Conservation (phyloP, 2,113 vertebrate genomes). For the Phocoena sinus region DNA sequence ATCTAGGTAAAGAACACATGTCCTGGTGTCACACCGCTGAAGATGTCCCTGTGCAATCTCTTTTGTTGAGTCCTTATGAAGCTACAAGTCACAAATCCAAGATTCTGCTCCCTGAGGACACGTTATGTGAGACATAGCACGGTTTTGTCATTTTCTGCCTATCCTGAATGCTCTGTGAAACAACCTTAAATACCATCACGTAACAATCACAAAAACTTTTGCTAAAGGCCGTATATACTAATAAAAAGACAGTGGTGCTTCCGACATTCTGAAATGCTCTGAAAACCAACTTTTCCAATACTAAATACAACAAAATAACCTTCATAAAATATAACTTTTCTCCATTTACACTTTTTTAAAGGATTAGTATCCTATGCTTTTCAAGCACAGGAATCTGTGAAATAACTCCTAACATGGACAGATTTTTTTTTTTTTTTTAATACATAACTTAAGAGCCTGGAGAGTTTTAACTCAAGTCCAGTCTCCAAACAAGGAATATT, state of each 20-base stretch:
- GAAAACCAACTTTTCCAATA: slow-evolving; percentile 93
- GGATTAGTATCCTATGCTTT: slow-evolving; percentile 88
- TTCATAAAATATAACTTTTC: slow-evolving; percentile 97
- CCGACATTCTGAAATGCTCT: slow-evolving; percentile 94
- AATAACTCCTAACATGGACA: slow-evolving; percentile 89
- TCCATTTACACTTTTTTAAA: slow-evolving; percentile 92
- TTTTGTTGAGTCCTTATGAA: slow-evolving; percentile 85
- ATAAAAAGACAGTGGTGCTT: slow-evolving; percentile 93
- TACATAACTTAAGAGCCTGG: slow-evolving; percentile 92
- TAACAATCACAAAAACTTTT: slow-evolving; percentile 90
- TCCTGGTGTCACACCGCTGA: slow-evolving; percentile 76
- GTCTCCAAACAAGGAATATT: slow-evolving; percentile 88
- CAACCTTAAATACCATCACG: slow-evolving; percentile 89
- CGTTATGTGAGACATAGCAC: slow-evolving; percentile 84
- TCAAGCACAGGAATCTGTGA: slow-evolving; percentile 89
- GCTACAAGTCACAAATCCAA: slow-evolving; percentile 85
- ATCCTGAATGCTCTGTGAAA: slow-evolving; percentile 88
- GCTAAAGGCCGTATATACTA: slow-evolving; percentile 93
- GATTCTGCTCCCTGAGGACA: slow-evolving; percentile 90
- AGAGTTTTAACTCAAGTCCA: slow-evolving; percentile 99
- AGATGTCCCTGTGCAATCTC: slow-evolving; percentile 82
- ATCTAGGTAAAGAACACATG: slow-evolving; percentile 81
- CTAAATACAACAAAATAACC: slow-evolving; percentile 97
- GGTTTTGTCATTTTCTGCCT: slow-evolving; percentile 82
- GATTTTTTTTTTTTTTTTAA: slow-evolving; percentile 84